These are phyloP conservation scores for Hymenochirus boettgeri DNA, from an alignment of 2,113 vertebrate genomes.

Conservation along the genomic window DNA sequence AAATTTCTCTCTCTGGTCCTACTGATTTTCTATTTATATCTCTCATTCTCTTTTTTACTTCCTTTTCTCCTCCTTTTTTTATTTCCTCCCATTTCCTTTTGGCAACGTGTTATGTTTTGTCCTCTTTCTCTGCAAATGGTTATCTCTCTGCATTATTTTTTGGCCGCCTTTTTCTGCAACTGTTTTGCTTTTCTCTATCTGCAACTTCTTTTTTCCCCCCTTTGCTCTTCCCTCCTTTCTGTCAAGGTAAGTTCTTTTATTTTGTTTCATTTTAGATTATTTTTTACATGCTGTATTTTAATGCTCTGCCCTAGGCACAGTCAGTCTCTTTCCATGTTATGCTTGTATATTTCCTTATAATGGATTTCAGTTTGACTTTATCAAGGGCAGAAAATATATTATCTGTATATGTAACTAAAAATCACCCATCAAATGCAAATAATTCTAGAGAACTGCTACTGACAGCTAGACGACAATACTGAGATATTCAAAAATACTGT, in stretches of 20 bases:
- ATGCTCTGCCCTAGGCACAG: background rate
- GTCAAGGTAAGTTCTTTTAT: constrained; percentile 62
- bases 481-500: no score
- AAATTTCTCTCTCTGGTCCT: constrained; percentile 11
- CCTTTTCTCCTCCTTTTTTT: constrained; percentile 1
- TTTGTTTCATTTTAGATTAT: constrained; percentile 10
- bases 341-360: background rate
- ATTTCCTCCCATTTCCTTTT: constrained; percentile 47
- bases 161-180: constrained; percentile 28
- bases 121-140: constrained; percentile 31
- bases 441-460: no score
- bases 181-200: constrained; percentile 42
- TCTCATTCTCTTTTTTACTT: constrained; percentile 12
- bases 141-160: constrained; percentile 46
- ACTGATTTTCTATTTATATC: constrained; percentile 24
- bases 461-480: no score
- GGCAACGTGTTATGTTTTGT: constrained; percentile 45
- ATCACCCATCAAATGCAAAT: background rate
- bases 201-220: constrained; percentile 39
- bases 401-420: no score
- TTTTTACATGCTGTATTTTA: constrained; percentile 7
- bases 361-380: no score
- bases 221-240: constrained; percentile 59
- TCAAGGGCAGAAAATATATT: no score
- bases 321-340: no score